Percentiles rank a stretch among this genome's conserved stretches.
These are phyloP conservation scores for Aphelenchoides bicaudatus DNA, from an alignment of 2,888 invertebrate genomes.

Conservation along the genomic window DNA sequence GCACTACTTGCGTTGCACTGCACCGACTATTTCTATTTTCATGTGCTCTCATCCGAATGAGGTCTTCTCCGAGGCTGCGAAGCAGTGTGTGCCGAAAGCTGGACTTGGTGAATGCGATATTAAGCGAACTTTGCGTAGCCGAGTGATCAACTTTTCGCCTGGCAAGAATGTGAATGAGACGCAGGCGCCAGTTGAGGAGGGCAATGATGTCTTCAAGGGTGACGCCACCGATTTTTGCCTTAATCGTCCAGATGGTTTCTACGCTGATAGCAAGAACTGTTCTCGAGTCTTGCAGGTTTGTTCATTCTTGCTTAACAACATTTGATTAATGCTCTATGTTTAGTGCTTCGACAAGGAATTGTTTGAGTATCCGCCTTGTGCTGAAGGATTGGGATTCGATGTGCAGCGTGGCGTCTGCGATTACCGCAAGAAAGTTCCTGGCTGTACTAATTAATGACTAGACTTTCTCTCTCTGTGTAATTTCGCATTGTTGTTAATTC, in stretches of 20 bases:
- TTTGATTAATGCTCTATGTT: slow-evolving; percentile 19
- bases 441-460: no score
- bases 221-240: slow-evolving; percentile 7
- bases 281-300: slow-evolving; percentile 37
- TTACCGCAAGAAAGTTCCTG: slow-evolving; percentile 35
- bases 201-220: neutral
- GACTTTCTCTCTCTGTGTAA: no score
- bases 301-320: neutral
- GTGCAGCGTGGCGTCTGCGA: slow-evolving; percentile 45
- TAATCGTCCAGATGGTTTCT: slow-evolving; percentile 41
- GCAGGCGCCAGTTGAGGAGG: neutral
- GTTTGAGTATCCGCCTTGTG: slow-evolving; percentile 48
- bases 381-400: slow-evolving; percentile 46
- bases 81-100: slow-evolving; percentile 2
- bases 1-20: slow-evolving; percentile 1
- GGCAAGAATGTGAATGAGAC: no score
- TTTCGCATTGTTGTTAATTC: no score
- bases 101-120: neutral
- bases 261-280: slow-evolving; percentile 46
- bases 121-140: neutral
- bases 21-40: neutral
- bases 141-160: no score
- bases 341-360: slow-evolving; percentile 46
- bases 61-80: neutral
- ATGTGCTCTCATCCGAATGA: slow-evolving; percentile 1